phyloP scores from a whole-genome alignment of 2,888 invertebrate genomes.

The Xiphydria camelus region DNA sequence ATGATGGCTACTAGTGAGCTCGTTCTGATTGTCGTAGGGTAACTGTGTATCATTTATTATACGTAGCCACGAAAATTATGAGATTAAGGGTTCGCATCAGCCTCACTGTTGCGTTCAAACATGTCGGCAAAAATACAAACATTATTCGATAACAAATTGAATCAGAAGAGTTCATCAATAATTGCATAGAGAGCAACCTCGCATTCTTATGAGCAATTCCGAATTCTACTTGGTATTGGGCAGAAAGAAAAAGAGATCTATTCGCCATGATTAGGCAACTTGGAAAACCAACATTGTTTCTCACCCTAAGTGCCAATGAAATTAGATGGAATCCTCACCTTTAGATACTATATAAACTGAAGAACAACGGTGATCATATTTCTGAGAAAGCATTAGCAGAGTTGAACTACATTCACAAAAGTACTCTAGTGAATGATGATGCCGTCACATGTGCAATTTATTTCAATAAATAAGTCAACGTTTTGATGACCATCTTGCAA shows the following conservation, averaged over 20 bases:
- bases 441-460: constrained; percentile 24
- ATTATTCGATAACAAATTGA: constrained; percentile 41
- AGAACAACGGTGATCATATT: constrained; percentile 12
- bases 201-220: constrained; percentile 46
- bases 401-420: constrained; percentile 20
- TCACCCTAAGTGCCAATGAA: constrained; percentile 56
- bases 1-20: too few relatives aligned
- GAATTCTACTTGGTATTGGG: constrained; percentile 51
- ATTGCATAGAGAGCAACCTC: constrained; percentile 44
- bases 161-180: constrained; percentile 40
- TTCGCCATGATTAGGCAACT: constrained; percentile 54
- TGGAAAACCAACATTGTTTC: constrained; percentile 49
- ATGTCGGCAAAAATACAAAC: constrained; percentile 32
- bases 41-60: too few relatives aligned
- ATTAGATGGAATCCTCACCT: constrained; percentile 45
- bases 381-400: constrained; percentile 9
- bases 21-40: too few relatives aligned
- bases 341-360: constrained; percentile 42
- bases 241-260: constrained; percentile 46
- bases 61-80: too few relatives aligned
- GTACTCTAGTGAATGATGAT: constrained; percentile 29
- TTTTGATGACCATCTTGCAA: constrained; percentile 18
- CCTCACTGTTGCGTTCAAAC: constrained; percentile 27
- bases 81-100: too few relatives aligned
- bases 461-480: too few relatives aligned